These are phyloP conservation scores for Caranx ignobilis DNA, from an alignment of 2,113 vertebrate species.

Conservation along the genomic window DNA sequence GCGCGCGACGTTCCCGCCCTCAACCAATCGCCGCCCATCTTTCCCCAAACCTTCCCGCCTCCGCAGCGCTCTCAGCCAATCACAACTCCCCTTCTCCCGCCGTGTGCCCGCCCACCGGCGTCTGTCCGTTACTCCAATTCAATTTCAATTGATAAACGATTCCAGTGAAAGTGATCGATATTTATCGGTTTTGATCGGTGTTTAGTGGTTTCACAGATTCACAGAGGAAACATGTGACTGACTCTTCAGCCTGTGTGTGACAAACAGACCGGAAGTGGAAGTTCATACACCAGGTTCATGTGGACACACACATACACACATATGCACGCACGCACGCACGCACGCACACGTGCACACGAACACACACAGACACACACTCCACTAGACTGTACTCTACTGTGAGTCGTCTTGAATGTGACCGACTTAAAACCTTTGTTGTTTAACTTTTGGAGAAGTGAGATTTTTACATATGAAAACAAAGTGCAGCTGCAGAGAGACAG, in stretches of 20 bases:
- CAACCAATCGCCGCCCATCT: constrained; percentile 84
- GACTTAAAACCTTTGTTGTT: too few species aligned
- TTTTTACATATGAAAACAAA: background rate
- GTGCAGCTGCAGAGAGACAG: background rate
- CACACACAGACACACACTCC: too few species aligned
- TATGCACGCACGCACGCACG: too few species aligned
- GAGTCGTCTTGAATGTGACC: too few species aligned
- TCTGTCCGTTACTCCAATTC: constrained; percentile 4
- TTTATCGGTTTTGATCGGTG: constrained; percentile 11
- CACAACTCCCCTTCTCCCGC: background rate
- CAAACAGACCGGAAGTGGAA: too few species aligned
- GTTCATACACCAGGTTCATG: too few species aligned
- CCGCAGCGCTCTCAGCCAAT: constrained; percentile 48
- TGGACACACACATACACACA: too few species aligned
- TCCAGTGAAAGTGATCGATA: constrained; percentile 18
- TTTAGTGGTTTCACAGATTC: background rate
- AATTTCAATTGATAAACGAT: background rate
- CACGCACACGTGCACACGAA: too few species aligned
- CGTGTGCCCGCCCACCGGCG: constrained; percentile 4
- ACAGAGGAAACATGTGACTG: too few species aligned
- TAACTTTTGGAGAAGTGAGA: too few species aligned
- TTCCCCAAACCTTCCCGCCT: constrained; percentile 57
- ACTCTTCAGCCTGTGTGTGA: too few species aligned
- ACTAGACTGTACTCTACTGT: too few species aligned
- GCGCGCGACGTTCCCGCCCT: constrained; percentile 78